Evolutionary conservation across 2,797 vertebrate genomes (phyloP).

Genomic region (Smutsia temminckii): DNA sequence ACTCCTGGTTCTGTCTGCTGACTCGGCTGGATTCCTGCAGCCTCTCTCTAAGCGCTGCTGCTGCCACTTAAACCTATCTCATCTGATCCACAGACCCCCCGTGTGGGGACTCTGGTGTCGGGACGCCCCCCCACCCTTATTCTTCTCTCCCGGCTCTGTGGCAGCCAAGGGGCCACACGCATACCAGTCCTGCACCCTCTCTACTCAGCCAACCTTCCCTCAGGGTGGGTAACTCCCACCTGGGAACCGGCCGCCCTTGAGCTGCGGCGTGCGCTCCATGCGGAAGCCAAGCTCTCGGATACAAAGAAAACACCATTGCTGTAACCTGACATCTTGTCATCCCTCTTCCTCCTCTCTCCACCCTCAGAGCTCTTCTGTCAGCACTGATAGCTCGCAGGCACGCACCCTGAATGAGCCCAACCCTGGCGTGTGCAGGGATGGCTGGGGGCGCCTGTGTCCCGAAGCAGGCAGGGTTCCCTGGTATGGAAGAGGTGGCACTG

Average conservation of each 20-base stretch:
- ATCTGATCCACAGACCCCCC: not conserved
- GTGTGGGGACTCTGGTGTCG: accelerated
- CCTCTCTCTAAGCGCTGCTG: not conserved
- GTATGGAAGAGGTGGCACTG: too few species aligned
- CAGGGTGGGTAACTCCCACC: too few species aligned
- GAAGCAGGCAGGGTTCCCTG: not conserved
- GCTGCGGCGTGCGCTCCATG: not conserved
- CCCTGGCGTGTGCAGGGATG: not conserved
- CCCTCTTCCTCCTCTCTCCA: not conserved
- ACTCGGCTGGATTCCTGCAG: not conserved
- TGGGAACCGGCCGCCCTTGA: not conserved
- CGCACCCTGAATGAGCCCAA: not conserved
- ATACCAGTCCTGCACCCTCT: not conserved
- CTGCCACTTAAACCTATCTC: not conserved
- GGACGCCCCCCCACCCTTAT: too few species aligned
- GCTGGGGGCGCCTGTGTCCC: not conserved
- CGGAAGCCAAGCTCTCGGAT: not conserved
- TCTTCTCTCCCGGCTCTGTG: not conserved
- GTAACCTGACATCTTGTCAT: not conserved
- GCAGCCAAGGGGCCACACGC: not conserved
- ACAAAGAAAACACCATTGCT: not conserved
- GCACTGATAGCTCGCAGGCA: not conserved
- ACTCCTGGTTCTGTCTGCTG: not conserved
- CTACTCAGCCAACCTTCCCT: not conserved
- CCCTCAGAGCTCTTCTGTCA: not conserved